Conservation (phyloP, 2,113 vertebrate species). For the Panthera uncia region DNA sequence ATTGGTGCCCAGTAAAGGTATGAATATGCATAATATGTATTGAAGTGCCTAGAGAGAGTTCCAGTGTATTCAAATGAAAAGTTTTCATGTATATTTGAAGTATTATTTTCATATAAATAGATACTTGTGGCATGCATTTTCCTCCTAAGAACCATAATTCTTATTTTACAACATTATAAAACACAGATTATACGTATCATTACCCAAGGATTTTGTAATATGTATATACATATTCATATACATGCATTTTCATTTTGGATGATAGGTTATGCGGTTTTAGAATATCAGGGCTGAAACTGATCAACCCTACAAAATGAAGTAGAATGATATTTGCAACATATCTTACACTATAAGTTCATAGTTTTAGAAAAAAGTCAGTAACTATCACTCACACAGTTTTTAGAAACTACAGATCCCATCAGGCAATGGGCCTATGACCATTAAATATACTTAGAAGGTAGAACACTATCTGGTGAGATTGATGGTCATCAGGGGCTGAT, state of each 20-base stretch:
- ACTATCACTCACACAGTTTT: background rate
- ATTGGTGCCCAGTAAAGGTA: background rate
- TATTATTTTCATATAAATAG: background rate
- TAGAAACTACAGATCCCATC: constrained; percentile 17
- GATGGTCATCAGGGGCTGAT: background rate
- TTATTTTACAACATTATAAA: background rate
- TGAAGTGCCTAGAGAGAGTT: constrained; percentile 15
- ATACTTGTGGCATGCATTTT: background rate
- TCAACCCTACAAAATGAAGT: constrained; percentile 23
- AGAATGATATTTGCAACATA: background rate
- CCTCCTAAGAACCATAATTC: background rate
- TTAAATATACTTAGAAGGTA: background rate
- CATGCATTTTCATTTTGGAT: background rate
- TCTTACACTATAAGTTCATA: background rate
- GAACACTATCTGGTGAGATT: background rate
- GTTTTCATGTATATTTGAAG: constrained; percentile 8
- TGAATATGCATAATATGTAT: background rate
- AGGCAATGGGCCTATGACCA: background rate
- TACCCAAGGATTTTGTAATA: background rate
- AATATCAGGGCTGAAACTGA: background rate
- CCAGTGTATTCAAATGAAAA: background rate
- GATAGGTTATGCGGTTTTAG: background rate
- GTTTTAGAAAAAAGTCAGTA: constrained; percentile 33
- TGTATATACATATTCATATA: background rate
- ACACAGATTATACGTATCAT: background rate